A percentile compares a stretch with the other conserved stretches of the same genome.
These are phyloP conservation scores for Cydia splendana DNA, from an alignment of 1,140 invertebrate species.

Conservation along the genomic window DNA sequence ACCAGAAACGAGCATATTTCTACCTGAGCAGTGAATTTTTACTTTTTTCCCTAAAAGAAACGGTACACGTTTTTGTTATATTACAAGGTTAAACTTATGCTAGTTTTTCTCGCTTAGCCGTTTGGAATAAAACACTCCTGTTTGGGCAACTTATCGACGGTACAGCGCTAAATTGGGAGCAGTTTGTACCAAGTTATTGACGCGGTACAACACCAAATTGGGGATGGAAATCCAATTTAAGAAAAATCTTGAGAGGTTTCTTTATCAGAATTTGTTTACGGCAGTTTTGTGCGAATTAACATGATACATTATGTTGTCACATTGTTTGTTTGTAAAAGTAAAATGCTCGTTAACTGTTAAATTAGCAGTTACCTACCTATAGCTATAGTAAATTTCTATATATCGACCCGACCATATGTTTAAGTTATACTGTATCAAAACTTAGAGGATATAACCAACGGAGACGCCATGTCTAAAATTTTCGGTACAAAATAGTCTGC, in stretches of 20 bases:
- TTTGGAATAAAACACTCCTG: constrained; percentile 41
- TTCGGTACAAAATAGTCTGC: too few species aligned
- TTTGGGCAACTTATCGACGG: constrained; percentile 17
- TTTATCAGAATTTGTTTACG: constrained; percentile 13
- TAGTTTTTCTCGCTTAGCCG: constrained; percentile 52
- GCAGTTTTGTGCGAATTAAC: background rate
- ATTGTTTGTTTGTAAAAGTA: constrained; percentile 33
- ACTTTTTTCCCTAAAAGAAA: too few species aligned
- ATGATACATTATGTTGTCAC: constrained; percentile 12
- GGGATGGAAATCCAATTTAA: constrained; percentile 24
- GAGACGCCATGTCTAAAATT: too few species aligned
- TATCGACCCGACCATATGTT: too few species aligned
- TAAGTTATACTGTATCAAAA: too few species aligned
- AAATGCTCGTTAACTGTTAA: background rate
- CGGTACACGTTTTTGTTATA: too few species aligned
- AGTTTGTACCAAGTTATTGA: constrained; percentile 35
- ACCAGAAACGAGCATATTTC: too few species aligned
- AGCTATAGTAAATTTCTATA: too few species aligned
- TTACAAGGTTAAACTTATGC: background rate
- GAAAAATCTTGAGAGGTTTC: background rate
- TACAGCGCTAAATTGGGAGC: constrained; percentile 4
- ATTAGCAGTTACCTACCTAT: too few species aligned
- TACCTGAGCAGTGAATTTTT: too few species aligned
- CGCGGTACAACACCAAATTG: constrained; percentile 31
- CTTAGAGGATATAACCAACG: too few species aligned